Evolutionary conservation across 2,113 vertebrate species (phyloP), one percentile per base, ranked within the genome.

Genomic region (Eptesicus fuscus): DNA sequence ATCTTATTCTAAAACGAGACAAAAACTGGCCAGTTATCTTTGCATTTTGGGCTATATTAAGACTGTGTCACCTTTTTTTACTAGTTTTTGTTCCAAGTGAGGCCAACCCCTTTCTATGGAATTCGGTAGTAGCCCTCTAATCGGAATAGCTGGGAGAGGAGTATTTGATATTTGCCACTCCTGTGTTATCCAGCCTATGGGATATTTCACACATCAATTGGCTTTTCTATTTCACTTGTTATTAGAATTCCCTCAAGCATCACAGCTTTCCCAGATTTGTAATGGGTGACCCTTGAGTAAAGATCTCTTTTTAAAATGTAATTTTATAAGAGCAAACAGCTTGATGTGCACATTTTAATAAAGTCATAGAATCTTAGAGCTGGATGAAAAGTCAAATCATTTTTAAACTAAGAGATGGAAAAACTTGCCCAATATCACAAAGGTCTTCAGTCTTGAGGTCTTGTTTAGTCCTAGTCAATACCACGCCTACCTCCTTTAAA

Each of bases 251-350:
- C 84, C 47, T 92, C 28, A 56, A 63, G 49, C 17, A 51, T 32
- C 74, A 32, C 28, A 20, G n/a, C 30, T 79, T 82, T 63, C 40
- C 53, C 37, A 69, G 32, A 32, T 51, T 78, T 92, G 25, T 85
- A 78, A 70, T 28, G 32, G 35, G 35, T 84, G 37, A 74, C 76
- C 83, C 32, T 12, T 61, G 78, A 93, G 49, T 47, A 91, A 90
- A 88, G 69, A 78, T 71, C 25, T 88, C n/a, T 67, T 97, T 90
- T 87, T 47, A 59, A 91, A 53, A 63, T 82, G 25, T 84, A 84
- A 32, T 92, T 94, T 85, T 65, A 69, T 59, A 78, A 88, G 63
- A 56, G 40, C 32, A 56, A 91, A 91, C 12, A 93, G 80, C 53
- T 76, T 59, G 30, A 74, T 17, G 18, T 92, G 25, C 10, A 53